Conservation (phyloP, 2,797 vertebrate genomes). For the Onychomys leucogaster region DNA sequence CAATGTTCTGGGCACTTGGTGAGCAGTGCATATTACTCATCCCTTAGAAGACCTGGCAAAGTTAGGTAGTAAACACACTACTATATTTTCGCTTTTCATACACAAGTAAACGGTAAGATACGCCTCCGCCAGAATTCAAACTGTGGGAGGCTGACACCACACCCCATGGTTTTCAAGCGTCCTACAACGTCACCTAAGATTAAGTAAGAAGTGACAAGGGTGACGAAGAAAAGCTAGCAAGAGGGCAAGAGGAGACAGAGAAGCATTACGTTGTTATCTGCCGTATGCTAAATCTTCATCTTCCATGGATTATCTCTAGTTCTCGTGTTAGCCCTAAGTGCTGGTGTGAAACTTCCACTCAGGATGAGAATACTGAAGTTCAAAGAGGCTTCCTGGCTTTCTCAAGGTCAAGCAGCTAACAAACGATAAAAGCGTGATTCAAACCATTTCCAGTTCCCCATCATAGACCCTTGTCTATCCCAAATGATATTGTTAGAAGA, state of each 20-base stretch:
- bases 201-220: background rate
- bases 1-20: background rate
- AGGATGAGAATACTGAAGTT: background rate
- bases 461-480: background rate
- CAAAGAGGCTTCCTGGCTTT: constrained; percentile 22
- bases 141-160: background rate
- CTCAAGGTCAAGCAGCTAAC: background rate
- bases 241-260: background rate
- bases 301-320: background rate
- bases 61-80: background rate
- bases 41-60: background rate
- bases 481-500: background rate
- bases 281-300: no score
- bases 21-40: background rate
- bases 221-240: background rate
- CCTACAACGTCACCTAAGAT: background rate
- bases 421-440: background rate
- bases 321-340: background rate
- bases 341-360: background rate
- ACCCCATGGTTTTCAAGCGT: background rate
- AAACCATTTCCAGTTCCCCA: background rate
- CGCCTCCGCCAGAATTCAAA: background rate
- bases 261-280: background rate
- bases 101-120: background rate
- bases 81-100: background rate